phyloP scores from a whole-genome alignment of 2,113 vertebrate genomes.

The Anoplopoma fimbria region DNA sequence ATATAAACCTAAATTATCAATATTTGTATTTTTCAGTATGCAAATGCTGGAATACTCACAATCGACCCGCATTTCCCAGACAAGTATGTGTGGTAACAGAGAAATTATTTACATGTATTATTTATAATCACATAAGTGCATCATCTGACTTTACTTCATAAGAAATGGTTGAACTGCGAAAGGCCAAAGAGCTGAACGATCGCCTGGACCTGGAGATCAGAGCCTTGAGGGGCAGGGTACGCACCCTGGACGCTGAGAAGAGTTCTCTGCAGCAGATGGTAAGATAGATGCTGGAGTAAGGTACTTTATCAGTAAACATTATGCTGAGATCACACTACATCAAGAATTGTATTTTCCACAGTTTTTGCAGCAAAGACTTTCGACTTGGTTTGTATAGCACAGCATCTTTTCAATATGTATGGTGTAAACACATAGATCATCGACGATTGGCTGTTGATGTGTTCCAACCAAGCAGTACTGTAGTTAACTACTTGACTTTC shows the following conservation, averaged over 20 bases:
- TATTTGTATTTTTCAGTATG: not conserved
- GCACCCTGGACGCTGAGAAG: slow-evolving; percentile 84
- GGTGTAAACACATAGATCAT: not conserved
- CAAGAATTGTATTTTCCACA: not conserved
- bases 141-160: slow-evolving; percentile 11
- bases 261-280: slow-evolving; percentile 81
- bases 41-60: not conserved
- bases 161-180: slow-evolving; percentile 83
- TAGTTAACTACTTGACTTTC: too few relatives aligned
- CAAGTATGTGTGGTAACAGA: not conserved
- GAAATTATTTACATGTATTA: not conserved
- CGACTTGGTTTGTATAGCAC: not conserved
- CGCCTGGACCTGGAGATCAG: slow-evolving; percentile 87
- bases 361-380: not conserved
- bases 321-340: not conserved
- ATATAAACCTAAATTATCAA: not conserved
- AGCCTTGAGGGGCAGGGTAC: slow-evolving; percentile 81
- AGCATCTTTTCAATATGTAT: not conserved
- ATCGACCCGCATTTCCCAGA: not conserved
- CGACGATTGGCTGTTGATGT: not conserved
- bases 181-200: slow-evolving; percentile 85
- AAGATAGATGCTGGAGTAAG: slow-evolving; percentile 26
- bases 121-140: not conserved
- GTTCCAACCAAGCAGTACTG: too few relatives aligned
- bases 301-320: not conserved